These are phyloP conservation scores for Drosophila kanapiae DNA, from an alignment of 1,140 invertebrate genomes.

Conservation along the genomic window DNA sequence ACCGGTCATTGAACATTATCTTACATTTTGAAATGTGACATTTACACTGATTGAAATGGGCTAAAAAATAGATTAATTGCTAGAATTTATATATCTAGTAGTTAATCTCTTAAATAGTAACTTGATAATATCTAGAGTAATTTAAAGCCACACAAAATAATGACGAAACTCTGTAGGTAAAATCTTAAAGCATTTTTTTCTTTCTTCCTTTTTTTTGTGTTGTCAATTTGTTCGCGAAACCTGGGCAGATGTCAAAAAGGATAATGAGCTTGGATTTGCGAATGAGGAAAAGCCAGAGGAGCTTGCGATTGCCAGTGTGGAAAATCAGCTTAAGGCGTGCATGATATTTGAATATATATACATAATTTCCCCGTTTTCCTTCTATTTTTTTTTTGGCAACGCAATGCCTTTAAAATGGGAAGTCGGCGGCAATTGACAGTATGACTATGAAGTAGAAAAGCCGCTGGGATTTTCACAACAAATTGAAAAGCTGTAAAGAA, in stretches of 20 bases:
- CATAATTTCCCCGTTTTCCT: conserved; percentile 31
- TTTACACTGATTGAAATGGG: background rate
- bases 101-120: background rate
- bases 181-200: conserved; percentile 20
- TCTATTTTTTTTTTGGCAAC: conserved; percentile 13
- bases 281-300: conserved; percentile 15
- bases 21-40: conserved; percentile 7
- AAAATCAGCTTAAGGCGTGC: conserved; percentile 79
- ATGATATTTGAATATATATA: conserved; percentile 73
- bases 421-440: conserved; percentile 13
- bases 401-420: conserved; percentile 34
- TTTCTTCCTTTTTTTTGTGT: background rate
- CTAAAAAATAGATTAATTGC: background rate
- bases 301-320: conserved; percentile 45
- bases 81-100: background rate
- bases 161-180: conserved; percentile 13
- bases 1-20: conserved; percentile 45
- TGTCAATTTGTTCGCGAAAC: conserved; percentile 56
- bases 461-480: conserved; percentile 32
- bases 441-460: conserved; percentile 15
- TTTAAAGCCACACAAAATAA: conserved; percentile 4
- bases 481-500: conserved; percentile 20
- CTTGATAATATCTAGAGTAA: background rate
- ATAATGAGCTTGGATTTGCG: conserved; percentile 63
- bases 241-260: conserved; percentile 70